Evolutionary conservation across 2,113 vertebrate species (phyloP).

Genomic region (Hydrolagus affinis): DNA sequence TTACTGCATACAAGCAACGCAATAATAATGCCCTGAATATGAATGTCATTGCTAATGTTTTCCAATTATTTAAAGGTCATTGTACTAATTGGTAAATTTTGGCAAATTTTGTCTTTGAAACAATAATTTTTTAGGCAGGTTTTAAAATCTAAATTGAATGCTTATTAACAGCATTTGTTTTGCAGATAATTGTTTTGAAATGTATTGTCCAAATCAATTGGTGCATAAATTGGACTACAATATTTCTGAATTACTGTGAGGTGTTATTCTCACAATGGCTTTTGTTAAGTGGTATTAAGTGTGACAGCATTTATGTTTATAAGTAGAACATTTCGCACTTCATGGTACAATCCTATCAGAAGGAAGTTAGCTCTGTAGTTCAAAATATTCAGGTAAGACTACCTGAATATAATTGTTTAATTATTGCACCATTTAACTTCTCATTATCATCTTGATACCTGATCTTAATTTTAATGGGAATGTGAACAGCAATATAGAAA

Average conservation of each 20-base stretch:
- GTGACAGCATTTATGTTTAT: background rate
- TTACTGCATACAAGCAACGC: background rate
- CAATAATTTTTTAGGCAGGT: background rate
- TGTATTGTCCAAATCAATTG: conserved; percentile 9
- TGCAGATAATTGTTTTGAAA: background rate
- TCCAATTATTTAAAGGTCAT: background rate
- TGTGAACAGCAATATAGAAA: too few species aligned
- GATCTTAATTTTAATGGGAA: background rate
- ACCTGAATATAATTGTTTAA: background rate
- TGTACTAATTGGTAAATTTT: background rate
- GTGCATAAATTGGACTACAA: background rate
- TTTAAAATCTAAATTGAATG: background rate
- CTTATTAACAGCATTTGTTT: background rate
- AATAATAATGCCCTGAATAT: background rate
- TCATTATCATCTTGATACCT: background rate
- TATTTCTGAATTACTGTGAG: background rate
- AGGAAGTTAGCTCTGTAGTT: background rate
- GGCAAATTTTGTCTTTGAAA: background rate
- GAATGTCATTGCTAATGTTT: background rate
- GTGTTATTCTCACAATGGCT: background rate
- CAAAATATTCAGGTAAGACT: too few species aligned
- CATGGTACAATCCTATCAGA: background rate
- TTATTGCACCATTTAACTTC: background rate
- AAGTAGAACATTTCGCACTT: background rate
- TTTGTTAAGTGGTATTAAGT: background rate